Evolutionary conservation across 2,888 invertebrate genomes (phyloP), one percentile per base, ranked within the genome.

Genomic region (Acronicta psi): DNA sequence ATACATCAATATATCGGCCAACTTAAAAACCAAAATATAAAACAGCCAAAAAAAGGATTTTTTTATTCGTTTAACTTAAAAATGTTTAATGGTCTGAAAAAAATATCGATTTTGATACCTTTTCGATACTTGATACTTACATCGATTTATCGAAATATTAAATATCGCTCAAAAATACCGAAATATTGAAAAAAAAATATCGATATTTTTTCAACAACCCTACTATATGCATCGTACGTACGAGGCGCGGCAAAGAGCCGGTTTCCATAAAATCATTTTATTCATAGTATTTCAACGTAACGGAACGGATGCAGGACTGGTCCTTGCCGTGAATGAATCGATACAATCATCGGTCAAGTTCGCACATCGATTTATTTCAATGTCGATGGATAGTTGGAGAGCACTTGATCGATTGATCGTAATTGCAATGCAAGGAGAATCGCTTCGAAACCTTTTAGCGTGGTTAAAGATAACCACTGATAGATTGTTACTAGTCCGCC

Each of bases 291-390:
- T 81, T 84, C 74, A 57, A 67, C 77, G 79, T 82, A 82, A 81
- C 82, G 73, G 81, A 81, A 73, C 82, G 84, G 82, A 86, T 86
- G 75, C 71, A 67, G 72, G 79, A 82, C 85, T 75, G 78, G 84
- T 82, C 76, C 74, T 71, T 53, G 60, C 59, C 57, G 59, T 71
- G 79, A 82, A 75, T 78, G 78, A 74, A 77, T 76, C 73, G 73
- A 72, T 62, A 69, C 69, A 74, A 80, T 65, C 63, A 65, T 80
- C 81, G 80, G 79, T 81, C 82, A 84, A 82, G 79, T 81, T 82
- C 79, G 79, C 79, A 69, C 56, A 66, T 73, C 69, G 73, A 69
- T 77, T 75, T 72, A 72, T 65, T 56, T 58, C 68, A 77, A 56
- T 72, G 56, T 57, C 68, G 55, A 70, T 73, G 57, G 54, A 58